Conservation (phyloP, 2,797 vertebrate genomes). For the Delichon dasypus region DNA sequence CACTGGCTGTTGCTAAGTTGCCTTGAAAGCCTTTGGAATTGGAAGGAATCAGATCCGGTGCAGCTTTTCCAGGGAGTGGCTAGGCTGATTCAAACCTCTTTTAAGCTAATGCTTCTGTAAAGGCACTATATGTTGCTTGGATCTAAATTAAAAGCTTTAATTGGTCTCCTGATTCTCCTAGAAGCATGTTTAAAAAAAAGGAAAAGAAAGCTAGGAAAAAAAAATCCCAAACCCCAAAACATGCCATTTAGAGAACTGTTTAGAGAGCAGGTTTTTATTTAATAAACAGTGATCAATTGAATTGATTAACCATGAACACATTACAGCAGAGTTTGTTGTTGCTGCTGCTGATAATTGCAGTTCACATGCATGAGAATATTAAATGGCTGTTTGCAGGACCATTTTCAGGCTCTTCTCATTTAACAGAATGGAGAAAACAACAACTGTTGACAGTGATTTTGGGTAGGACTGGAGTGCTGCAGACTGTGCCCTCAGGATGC, state of each 20-base stretch:
- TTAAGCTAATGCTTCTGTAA: not conserved
- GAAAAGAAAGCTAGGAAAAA: not conserved
- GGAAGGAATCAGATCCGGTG: not conserved
- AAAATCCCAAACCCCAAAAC: not conserved
- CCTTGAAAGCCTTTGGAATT: slow-evolving; percentile 26
- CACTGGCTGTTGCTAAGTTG: not conserved
- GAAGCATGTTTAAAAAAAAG: slow-evolving; percentile 7
- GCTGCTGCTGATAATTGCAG: slow-evolving; percentile 59
- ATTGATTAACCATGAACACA: slow-evolving; percentile 74
- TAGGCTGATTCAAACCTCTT: not conserved
- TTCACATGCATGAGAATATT: slow-evolving; percentile 50
- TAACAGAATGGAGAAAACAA: slow-evolving; percentile 42
- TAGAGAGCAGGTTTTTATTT: slow-evolving; percentile 76
- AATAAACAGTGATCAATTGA: slow-evolving; percentile 77
- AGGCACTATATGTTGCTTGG: not conserved
- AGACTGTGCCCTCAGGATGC: slow-evolving; percentile 59
- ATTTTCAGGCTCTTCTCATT: slow-evolving; percentile 48
- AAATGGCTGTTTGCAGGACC: slow-evolving; percentile 45
- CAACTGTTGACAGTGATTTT: slow-evolving; percentile 49
- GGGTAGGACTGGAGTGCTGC: slow-evolving; percentile 29
- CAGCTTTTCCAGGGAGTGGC: not conserved
- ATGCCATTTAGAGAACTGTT: slow-evolving; percentile 51
- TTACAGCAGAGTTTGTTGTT: slow-evolving; percentile 62
- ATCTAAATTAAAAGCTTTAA: slow-evolving; percentile 68
- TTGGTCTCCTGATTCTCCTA: slow-evolving; percentile 40